Evolutionary conservation across 2,888 invertebrate genomes (phyloP), one percentile per base, ranked within the genome.

Genomic region (Cantharis nigra): DNA sequence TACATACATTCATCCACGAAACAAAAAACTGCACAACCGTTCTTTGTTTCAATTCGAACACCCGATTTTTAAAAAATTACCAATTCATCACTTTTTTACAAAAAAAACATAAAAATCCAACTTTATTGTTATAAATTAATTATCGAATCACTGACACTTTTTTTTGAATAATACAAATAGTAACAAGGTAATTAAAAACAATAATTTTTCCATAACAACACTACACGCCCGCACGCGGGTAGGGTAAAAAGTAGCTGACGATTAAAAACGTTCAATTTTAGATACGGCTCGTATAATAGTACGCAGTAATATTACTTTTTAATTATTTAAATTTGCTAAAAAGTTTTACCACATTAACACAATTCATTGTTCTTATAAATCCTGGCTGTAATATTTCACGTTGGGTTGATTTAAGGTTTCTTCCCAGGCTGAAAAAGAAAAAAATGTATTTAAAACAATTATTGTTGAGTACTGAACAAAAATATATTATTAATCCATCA

Each of bases 401-500:
- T 87, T 85, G 71, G 88, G 80, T 78, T 86, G 84, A 74, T 91
- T 90, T 85, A 93, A 88, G 84, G 93, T 91, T 85, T 94, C 94
- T 83, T 94, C 93, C 95, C 95, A 95, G 75, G 94, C 95, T 95
- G 91, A 71, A 90, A 90, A 81, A 83, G 72, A 82, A 79, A 82
- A 82, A 9, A 0, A 62, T 4, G 63, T 16, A 13, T 72, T n/a
- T 30, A 64, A 20, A 23, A 69, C n/a, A n/a, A 69, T n/a, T n/a
- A 5, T 26, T 9, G 1, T 26, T 0, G 1, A 26, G 4, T 1
- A 26, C 26, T 7, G 4, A 26, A 26, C 9, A 26, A 26, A 26
- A 26, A 26, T 23, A 0, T 28, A 30, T 11, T 30, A 30, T 30
- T 13, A 9, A 26, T 16, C 16, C 23, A 28, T 69, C 16, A 28